Conservation (phyloP, 2,113 vertebrate genomes). For the Hippocampus comes region DNA sequence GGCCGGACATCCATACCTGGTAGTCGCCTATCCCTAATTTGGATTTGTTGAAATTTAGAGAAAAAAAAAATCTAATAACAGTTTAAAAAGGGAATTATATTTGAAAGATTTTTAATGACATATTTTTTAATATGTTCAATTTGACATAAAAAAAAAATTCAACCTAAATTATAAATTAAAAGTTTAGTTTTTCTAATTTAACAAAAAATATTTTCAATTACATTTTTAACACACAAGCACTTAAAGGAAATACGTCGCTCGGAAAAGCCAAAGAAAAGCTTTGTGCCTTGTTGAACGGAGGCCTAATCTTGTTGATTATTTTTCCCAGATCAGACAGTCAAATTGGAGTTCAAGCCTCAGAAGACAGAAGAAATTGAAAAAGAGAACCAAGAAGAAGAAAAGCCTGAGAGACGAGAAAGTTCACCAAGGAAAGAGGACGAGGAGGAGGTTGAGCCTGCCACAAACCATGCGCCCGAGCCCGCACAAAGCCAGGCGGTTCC, state of each 20-base stretch:
- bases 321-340: conserved; percentile 30
- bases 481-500: conserved; percentile 7
- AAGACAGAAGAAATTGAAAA: conserved; percentile 24
- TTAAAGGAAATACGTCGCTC: background rate
- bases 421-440: conserved; percentile 43
- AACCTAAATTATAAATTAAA: too few species aligned
- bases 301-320: background rate
- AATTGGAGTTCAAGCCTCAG: conserved; percentile 28
- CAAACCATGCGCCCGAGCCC: background rate
- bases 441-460: background rate
- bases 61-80: too few species aligned
- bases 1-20: too few species aligned
- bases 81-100: too few species aligned
- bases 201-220: too few species aligned
- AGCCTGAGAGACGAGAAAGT: conserved; percentile 20
- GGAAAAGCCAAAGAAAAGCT: background rate
- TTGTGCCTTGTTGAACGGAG: too few species aligned
- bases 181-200: background rate
- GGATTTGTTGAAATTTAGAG: too few species aligned
- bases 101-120: too few species aligned
- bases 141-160: too few species aligned
- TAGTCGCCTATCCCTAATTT: too few species aligned
- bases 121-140: too few species aligned
- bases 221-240: too few species aligned
- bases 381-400: conserved; percentile 24